A percentile compares a stretch with the other conserved stretches of the same genome.
Conservation (phyloP, 2,888 invertebrate species). For the Ochropleura leucogaster region DNA sequence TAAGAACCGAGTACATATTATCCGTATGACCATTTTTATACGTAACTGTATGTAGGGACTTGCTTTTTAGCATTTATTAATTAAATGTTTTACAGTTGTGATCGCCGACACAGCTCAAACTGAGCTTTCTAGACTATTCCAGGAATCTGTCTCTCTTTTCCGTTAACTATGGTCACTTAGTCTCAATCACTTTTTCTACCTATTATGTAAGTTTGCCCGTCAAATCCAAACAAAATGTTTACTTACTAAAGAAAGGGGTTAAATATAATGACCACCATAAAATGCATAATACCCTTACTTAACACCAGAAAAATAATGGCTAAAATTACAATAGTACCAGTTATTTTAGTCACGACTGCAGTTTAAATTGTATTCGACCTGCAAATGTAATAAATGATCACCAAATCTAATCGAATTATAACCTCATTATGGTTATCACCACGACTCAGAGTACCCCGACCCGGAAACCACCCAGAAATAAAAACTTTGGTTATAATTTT, state of each 20-base stretch:
- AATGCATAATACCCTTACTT: too few species aligned
- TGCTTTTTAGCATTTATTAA: constrained; percentile 29
- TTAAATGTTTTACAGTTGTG: constrained; percentile 15
- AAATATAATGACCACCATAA: too few species aligned
- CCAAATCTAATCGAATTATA: too few species aligned
- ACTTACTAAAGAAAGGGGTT: constrained; percentile 17
- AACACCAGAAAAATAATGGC: too few species aligned
- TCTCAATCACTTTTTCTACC: background rate
- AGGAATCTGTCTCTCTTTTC: background rate
- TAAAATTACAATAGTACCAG: too few species aligned
- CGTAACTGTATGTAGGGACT: constrained; percentile 24
- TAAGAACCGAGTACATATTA: constrained; percentile 22
- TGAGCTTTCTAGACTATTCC: background rate
- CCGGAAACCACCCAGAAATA: too few species aligned
- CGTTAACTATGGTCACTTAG: background rate
- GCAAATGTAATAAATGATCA: too few species aligned
- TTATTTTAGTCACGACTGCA: too few species aligned
- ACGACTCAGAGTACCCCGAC: too few species aligned
- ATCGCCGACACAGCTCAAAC: constrained; percentile 24
- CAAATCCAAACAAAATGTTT: constrained; percentile 1
- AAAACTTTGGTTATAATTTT: too few species aligned
- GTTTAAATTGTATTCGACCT: too few species aligned
- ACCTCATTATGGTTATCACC: too few species aligned
- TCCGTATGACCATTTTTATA: constrained; percentile 19
- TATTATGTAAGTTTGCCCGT: background rate